phyloP scores from a whole-genome alignment of 2,113 vertebrate species.

The Dipodomys ordii region DNA sequence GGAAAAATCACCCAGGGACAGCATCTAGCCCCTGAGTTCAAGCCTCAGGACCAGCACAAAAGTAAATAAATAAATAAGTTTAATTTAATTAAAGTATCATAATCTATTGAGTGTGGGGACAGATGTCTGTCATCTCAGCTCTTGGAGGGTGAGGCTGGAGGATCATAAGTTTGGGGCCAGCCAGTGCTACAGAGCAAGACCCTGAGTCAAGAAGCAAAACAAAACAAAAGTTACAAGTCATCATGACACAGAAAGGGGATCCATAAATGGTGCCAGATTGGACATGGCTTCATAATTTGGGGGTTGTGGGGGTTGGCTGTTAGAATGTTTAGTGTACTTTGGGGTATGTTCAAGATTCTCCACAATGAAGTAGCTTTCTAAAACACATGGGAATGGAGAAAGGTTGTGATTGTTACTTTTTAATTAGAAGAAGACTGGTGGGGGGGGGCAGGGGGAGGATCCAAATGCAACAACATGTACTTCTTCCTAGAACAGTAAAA shows the following conservation, averaged over 20 bases:
- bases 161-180: background rate
- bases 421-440: background rate
- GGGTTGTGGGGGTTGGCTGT: background rate
- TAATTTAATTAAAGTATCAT: no score
- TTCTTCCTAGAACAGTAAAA: background rate
- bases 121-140: background rate
- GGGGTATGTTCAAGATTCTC: background rate
- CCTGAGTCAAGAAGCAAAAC: background rate
- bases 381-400: background rate
- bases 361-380: slow-evolving; percentile 40
- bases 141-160: background rate
- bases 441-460: background rate
- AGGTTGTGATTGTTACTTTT: background rate
- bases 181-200: background rate
- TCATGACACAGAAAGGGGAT: background rate
- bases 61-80: no score
- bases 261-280: background rate
- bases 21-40: no score
- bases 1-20: no score
- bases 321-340: slow-evolving; percentile 7
- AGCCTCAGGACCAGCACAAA: no score
- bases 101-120: background rate
- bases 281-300: background rate
- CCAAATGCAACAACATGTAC: background rate
- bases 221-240: background rate